These are phyloP conservation scores for Latrodectus elegans DNA, from an alignment of 2,888 invertebrate genomes.

Conservation along the genomic window DNA sequence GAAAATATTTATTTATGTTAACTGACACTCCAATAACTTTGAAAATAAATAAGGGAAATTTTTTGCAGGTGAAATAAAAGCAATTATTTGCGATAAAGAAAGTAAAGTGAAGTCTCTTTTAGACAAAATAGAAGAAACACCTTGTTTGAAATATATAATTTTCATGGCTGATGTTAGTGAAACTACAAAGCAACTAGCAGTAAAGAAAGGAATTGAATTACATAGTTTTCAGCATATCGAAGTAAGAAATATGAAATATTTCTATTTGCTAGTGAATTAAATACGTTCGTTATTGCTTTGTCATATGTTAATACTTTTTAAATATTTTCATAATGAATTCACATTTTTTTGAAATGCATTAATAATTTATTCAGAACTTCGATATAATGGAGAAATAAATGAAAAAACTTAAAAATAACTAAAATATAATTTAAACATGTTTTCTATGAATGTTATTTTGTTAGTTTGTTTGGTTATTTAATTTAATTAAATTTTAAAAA, in stretches of 20 bases:
- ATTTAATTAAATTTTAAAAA: too few relatives aligned
- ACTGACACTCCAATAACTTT: too few relatives aligned
- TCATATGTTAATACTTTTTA: neutral
- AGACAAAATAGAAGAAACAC: conserved; percentile 83
- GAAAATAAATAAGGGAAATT: neutral
- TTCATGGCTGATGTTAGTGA: conserved; percentile 86
- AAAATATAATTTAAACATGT: too few relatives aligned
- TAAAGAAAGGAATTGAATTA: conserved; percentile 87
- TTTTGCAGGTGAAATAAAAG: conserved; percentile 75
- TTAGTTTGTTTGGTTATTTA: too few relatives aligned
- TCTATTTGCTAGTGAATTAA: neutral
- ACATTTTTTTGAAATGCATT: neutral
- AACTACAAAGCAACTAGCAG: conserved; percentile 86
- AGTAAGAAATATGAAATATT: conserved; percentile 17
- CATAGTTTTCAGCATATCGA: conserved; percentile 89
- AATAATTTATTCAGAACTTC: neutral
- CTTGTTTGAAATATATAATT: conserved; percentile 86
- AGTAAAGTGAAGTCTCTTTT: conserved; percentile 89
- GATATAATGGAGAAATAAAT: too few relatives aligned
- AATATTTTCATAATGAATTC: neutral
- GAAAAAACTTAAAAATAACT: too few relatives aligned
- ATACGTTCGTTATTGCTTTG: neutral
- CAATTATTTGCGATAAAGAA: conserved; percentile 92
- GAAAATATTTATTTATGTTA: too few relatives aligned
- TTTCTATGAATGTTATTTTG: too few relatives aligned